Percentiles rank a stretch among this genome's conserved stretches.
Evolutionary conservation across 2,888 invertebrate species (phyloP).

Genomic region (Heteromyza rotundicornis): DNA sequence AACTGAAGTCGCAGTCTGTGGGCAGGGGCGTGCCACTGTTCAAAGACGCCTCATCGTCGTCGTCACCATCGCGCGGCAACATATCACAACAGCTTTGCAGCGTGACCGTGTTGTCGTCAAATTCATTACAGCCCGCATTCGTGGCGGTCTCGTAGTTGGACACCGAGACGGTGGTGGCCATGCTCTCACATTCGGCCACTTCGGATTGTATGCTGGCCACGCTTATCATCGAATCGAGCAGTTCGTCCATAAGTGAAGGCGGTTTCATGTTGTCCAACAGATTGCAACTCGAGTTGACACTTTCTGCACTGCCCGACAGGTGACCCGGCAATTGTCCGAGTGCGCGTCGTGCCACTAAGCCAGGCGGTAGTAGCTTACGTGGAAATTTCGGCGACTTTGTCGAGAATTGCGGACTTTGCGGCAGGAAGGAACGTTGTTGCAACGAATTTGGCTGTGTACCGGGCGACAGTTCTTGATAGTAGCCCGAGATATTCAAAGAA

Average conservation of each 20-base stretch:
- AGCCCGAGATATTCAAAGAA: slow-evolving; percentile 67
- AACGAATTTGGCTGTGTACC: slow-evolving; percentile 45
- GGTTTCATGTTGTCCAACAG: slow-evolving; percentile 82
- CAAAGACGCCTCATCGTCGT: slow-evolving; percentile 62
- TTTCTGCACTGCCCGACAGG: slow-evolving; percentile 71
- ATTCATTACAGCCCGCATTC: slow-evolving; percentile 65
- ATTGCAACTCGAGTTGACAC: slow-evolving; percentile 68
- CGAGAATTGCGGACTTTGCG: slow-evolving; percentile 50
- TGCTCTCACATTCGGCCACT: slow-evolving; percentile 70
- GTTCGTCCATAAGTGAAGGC: slow-evolving; percentile 79
- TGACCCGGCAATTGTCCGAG: slow-evolving; percentile 62
- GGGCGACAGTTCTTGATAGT: slow-evolving; percentile 61
- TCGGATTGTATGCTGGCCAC: slow-evolving; percentile 85
- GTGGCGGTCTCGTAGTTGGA: slow-evolving; percentile 65
- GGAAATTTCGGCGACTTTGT: slow-evolving; percentile 62
- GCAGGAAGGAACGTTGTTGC: slow-evolving; percentile 28
- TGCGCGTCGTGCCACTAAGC: slow-evolving; percentile 75
- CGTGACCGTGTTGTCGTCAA: slow-evolving; percentile 65
- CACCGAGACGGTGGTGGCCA: slow-evolving; percentile 54
- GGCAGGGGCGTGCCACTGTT: slow-evolving; percentile 69
- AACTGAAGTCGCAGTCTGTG: slow-evolving; percentile 75
- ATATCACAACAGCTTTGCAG: slow-evolving; percentile 67
- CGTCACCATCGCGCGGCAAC: slow-evolving; percentile 41
- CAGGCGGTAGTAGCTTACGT: slow-evolving; percentile 75
- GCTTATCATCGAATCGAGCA: slow-evolving; percentile 81